A percentile compares a stretch with the other conserved stretches of the same genome.
phyloP scores from a whole-genome alignment of 2,888 invertebrate genomes.

The Cheilosia urbana region DNA sequence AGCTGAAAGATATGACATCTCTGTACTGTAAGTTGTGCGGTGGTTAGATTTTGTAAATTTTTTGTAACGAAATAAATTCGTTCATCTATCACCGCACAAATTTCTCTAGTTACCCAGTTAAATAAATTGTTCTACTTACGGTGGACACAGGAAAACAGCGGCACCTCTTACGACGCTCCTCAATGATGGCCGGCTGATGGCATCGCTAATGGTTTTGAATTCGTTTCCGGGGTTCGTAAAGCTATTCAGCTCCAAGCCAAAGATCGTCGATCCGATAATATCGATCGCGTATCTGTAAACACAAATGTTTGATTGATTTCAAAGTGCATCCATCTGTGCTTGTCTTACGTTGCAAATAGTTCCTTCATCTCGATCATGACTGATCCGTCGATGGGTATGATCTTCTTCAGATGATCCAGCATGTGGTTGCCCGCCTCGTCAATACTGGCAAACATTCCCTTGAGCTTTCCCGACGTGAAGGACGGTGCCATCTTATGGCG shows the following conservation, averaged over 20 bases:
- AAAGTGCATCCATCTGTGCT: neutral
- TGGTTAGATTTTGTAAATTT: no score
- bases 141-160: conserved; percentile 78
- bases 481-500: conserved; percentile 87
- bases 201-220: conserved; percentile 79
- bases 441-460: conserved; percentile 87
- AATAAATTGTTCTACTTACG: conserved; percentile 77
- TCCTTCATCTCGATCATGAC: conserved; percentile 84
- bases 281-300: conserved; percentile 83
- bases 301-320: neutral
- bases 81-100: no score
- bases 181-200: conserved; percentile 53
- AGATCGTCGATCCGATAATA: conserved; percentile 84
- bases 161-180: conserved; percentile 75
- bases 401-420: conserved; percentile 82
- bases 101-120: no score
- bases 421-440: conserved; percentile 85
- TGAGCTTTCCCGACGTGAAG: conserved; percentile 88
- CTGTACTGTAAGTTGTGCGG: no score
- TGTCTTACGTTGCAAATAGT: conserved; percentile 78
- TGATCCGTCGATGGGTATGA: conserved; percentile 79
- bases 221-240: conserved; percentile 82
- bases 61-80: no score
- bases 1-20: no score
- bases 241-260: conserved; percentile 83